phyloP scores from a whole-genome alignment of 2,888 invertebrate genomes.

The Heterodera filipjevi region DNA sequence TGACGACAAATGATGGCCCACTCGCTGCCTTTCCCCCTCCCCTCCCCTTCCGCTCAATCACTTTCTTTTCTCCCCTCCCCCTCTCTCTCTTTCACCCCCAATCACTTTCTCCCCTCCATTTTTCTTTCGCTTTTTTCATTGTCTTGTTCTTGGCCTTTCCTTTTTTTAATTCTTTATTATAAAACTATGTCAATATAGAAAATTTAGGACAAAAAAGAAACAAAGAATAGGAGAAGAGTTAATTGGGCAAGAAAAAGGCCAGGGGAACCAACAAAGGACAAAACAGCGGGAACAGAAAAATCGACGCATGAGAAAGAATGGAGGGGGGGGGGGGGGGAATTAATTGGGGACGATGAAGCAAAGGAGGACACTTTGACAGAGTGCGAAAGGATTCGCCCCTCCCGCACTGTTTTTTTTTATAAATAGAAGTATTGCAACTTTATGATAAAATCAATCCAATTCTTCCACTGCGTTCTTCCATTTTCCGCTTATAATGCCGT shows the following conservation, averaged over 20 bases:
- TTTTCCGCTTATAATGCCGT: neutral
- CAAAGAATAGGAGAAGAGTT: no score
- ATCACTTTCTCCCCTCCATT: neutral
- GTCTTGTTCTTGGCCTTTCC: neutral
- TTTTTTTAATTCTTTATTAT: neutral
- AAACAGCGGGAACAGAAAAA: no score
- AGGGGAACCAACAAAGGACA: no score
- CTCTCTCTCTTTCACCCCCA: neutral
- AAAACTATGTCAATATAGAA: neutral
- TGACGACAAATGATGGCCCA: neutral
- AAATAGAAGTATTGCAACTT: no score
- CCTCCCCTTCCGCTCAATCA: neutral
- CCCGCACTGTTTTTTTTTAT: no score
- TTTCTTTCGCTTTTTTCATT: neutral
- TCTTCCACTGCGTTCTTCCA: neutral
- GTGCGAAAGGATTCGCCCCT: no score
- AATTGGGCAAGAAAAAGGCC: neutral
- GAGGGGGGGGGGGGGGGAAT: neutral
- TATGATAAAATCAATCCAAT: neutral
- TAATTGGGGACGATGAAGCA: neutral
- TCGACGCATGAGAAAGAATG: no score
- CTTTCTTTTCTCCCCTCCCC: neutral
- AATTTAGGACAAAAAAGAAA: conserved; percentile 14
- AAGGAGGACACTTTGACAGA: neutral
- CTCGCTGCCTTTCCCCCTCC: neutral